These are phyloP conservation scores for Euzetes globulus DNA, from an alignment of 2,888 invertebrate genomes.

Conservation along the genomic window DNA sequence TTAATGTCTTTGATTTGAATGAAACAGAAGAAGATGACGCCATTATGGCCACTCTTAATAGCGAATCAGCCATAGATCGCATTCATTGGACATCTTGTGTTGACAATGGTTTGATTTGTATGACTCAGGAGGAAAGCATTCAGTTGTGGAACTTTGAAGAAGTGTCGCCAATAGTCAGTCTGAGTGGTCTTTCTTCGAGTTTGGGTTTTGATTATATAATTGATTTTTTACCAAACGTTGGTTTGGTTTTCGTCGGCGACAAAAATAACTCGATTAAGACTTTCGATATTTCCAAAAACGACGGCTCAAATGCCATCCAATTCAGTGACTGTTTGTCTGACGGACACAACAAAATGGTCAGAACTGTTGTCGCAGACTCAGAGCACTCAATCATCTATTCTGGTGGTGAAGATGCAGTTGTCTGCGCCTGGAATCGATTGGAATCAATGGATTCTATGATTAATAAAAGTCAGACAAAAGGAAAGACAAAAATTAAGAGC, in stretches of 20 bases:
- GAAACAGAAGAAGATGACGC: constrained; percentile 71
- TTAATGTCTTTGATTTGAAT: constrained; percentile 72
- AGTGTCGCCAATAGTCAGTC: background rate
- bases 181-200: background rate
- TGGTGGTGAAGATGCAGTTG: background rate
- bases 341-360: constrained; percentile 18
- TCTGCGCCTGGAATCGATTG: constrained; percentile 6
- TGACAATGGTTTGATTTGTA: background rate
- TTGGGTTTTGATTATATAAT: background rate
- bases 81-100: constrained; percentile 1
- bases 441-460: background rate
- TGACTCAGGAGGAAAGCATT: background rate
- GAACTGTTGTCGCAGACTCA: background rate
- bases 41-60: constrained; percentile 64
- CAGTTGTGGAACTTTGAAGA: constrained; percentile 16
- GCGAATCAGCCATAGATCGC: constrained; percentile 63
- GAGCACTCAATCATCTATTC: background rate
- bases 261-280: background rate
- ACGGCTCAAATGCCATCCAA: too few relatives aligned
- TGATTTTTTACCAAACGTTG: background rate
- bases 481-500: background rate
- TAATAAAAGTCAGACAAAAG: background rate
- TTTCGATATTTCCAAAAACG: background rate
- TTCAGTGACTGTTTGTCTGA: background rate
- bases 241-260: background rate